phyloP scores from a whole-genome alignment of 2,113 vertebrate genomes.

The pig (Sus scrofa) region T2T-Sscrofa CM000812.6:204673001-204673500 shows the following conservation, averaged over 20 bases:
- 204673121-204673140: conserved; percentile 84
- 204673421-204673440: neutral
- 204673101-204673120: conserved; percentile 58
- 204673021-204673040: conserved; percentile 43
- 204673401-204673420: neutral
- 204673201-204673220: conserved; percentile 90
- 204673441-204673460: neutral
- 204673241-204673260: conserved; percentile 86
- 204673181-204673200: conserved; percentile 91
- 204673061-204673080: conserved; percentile 77
- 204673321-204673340: conserved; percentile 81
- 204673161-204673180: conserved; percentile 88
- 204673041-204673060: conserved; percentile 49
- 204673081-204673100: conserved; percentile 73
- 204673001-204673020: conserved; percentile 63
- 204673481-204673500: neutral
- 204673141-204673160: conserved; percentile 88
- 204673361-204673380: neutral
- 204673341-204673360: conserved; percentile 18
- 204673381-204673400: neutral
- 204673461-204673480: neutral
- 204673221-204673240: conserved; percentile 89
- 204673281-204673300: conserved; percentile 76
- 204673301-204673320: conserved; percentile 80
- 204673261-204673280: conserved; percentile 84